phyloP scores from a whole-genome alignment of 2,797 vertebrate species.

The Microctenopoma steveboyesi region DNA sequence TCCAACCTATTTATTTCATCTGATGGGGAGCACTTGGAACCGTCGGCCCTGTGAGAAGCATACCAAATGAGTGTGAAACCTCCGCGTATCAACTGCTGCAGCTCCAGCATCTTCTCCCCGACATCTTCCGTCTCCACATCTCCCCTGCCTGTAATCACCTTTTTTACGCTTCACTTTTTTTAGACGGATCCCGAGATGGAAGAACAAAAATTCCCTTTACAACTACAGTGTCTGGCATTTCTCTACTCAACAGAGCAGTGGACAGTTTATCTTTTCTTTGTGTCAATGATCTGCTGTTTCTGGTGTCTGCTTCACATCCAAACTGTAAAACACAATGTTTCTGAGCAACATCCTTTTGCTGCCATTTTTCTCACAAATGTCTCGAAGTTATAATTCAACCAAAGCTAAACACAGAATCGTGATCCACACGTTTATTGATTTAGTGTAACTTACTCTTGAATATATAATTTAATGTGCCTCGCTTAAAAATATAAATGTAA shows the following conservation, averaged over 20 bases:
- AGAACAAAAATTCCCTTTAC: background rate
- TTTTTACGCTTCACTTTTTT: background rate
- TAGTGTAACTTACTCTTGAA: too few species aligned
- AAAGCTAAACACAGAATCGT: too few species aligned
- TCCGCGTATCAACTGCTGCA: slow-evolving; percentile 19
- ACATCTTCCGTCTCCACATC: background rate
- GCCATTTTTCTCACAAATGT: too few species aligned
- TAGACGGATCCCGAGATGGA: slow-evolving; percentile 1
- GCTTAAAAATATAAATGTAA: too few species aligned
- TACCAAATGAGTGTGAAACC: slow-evolving; percentile 5
- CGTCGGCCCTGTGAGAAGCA: slow-evolving; percentile 1
- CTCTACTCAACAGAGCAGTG: background rate
- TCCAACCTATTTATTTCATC: slow-evolving; percentile 32
- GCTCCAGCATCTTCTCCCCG: background rate
- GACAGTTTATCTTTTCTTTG: background rate
- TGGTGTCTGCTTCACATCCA: too few species aligned
- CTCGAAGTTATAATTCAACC: too few species aligned
- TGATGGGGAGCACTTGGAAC: background rate
- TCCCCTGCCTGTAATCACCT: background rate
- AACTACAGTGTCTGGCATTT: background rate
- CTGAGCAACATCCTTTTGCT: too few species aligned
- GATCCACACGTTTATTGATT: too few species aligned
- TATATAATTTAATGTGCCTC: too few species aligned
- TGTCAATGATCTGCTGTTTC: background rate
- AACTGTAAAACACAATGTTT: too few species aligned